Evolutionary conservation across 1,140 invertebrate species (phyloP), one percentile per base, ranked within the genome.

Genomic region (Nasonia giraulti): DNA sequence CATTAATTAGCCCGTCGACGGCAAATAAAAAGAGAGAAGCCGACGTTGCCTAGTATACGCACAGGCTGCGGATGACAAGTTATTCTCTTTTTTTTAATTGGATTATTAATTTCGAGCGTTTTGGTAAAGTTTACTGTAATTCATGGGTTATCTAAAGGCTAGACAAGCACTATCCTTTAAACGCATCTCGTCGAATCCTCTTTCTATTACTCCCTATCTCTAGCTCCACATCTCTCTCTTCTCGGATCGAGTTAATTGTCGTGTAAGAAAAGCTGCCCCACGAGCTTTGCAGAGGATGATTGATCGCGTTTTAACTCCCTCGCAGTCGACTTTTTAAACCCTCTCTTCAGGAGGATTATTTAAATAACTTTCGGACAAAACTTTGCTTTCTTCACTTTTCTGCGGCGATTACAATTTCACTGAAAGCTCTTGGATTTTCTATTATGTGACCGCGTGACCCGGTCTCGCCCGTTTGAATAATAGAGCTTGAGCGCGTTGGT

Each of bases 1-100:
- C 37, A 75, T 75, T 75, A 75, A 75, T 75, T 75, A 75, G 73
- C 73, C 33, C 37, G 12, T 33, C 11, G 20, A n/a, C 17, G 73
- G 2, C 73, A 40, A 14, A n/a, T 75, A 75, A 75, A 23, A 75
- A 37, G 73, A 20, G 0, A n/a, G 8, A 44, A 40, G 5, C 7
- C 37, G 37, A 40, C 0, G 37, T 40, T 40, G 37, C 7, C 5
- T 7, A 40, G 37, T 40, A 40, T 40, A 40, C 37, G 0, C 37
- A 40, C 37, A 40, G 37, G 37, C 37, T 37, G 33, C 33, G 8
- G 40, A 1, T 44, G 40, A 8, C 0, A 1, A 27, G 27, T 44
- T 44, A 8, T 44, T 8, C 10, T 7, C 8, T 44, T 5, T 7
- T 7, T 44, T 7, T 7, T 44, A 44, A 44, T 44, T 44, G 10